phyloP scores from a whole-genome alignment of 2,888 invertebrate genomes.

The Eremobia ochroleuca region DNA sequence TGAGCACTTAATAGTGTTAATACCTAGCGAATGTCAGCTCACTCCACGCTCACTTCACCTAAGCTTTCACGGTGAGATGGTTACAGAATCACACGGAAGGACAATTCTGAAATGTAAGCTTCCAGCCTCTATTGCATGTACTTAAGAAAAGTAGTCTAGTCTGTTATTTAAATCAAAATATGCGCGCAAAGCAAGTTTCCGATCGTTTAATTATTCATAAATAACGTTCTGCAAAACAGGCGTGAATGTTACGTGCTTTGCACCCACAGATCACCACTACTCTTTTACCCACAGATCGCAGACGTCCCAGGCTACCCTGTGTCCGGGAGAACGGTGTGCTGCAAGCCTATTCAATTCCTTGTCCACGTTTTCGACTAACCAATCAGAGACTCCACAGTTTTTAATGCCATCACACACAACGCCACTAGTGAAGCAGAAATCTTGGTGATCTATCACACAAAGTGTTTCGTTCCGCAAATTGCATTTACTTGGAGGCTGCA shows the following conservation, averaged over 20 bases:
- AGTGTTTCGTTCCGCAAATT: slow-evolving; percentile 76
- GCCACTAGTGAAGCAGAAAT: slow-evolving; percentile 84
- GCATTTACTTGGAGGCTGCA: slow-evolving; percentile 69
- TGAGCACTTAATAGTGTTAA: too few relatives aligned
- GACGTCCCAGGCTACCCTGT: neutral
- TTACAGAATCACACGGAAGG: too few relatives aligned
- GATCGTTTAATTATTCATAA: neutral
- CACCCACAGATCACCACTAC: too few relatives aligned
- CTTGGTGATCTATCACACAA: slow-evolving; percentile 70
- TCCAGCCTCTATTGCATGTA: too few relatives aligned
- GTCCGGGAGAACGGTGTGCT: neutral
- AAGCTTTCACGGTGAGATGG: too few relatives aligned
- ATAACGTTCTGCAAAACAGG: neutral
- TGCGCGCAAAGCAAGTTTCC: too few relatives aligned
- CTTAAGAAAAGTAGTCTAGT: neutral
- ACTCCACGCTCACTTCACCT: too few relatives aligned
- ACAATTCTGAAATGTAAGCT: neutral
- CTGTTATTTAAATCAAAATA: neutral
- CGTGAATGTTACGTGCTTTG: neutral
- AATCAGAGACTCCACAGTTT: slow-evolving; percentile 85
- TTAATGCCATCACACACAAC: slow-evolving; percentile 87
- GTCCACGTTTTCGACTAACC: slow-evolving; percentile 70
- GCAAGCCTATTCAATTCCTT: neutral
- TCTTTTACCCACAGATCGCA: neutral
- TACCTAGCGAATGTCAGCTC: too few relatives aligned